Conservation (phyloP, 2,888 invertebrate species). For the Elmis aenea region DNA sequence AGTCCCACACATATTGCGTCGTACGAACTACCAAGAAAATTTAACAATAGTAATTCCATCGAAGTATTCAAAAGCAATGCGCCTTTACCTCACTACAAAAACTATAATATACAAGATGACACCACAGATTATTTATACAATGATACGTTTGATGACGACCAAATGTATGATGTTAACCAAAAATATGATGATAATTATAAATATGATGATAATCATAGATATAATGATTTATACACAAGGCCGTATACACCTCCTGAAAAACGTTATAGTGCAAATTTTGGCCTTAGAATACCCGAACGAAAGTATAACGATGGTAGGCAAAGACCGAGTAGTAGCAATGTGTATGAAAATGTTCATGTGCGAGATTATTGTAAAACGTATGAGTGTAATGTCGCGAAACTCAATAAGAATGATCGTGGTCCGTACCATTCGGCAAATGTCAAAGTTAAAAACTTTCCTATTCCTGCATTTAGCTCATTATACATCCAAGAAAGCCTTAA, state of each 20-base stretch:
- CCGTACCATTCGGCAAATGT: conserved; percentile 37
- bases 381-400: conserved; percentile 23
- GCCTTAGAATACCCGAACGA: conserved; percentile 21
- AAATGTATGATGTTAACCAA: not conserved
- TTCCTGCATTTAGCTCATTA: conserved; percentile 42
- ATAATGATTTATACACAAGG: conserved; percentile 19
- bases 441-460: conserved; percentile 42
- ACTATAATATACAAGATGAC: conserved; percentile 9
- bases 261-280: conserved; percentile 41
- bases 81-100: conserved; percentile 14
- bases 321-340: conserved; percentile 37
- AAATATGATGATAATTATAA: not conserved
- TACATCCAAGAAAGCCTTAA: conserved; percentile 42
- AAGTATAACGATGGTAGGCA: conserved; percentile 14
- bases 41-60: conserved; percentile 4
- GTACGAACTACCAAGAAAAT: conserved; percentile 9
- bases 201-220: conserved; percentile 1
- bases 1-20: conserved; percentile 27
- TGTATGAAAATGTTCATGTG: conserved; percentile 42
- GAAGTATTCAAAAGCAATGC: conserved; percentile 10
- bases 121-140: conserved; percentile 11
- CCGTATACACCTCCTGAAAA: conserved; percentile 42
- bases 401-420: conserved; percentile 29
- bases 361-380: conserved; percentile 20
- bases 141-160: too few species aligned